A percentile compares a stretch with the other conserved stretches of the same genome.
Evolutionary conservation across 2,888 invertebrate species (phyloP).

Genomic region (Volucella inflata): DNA sequence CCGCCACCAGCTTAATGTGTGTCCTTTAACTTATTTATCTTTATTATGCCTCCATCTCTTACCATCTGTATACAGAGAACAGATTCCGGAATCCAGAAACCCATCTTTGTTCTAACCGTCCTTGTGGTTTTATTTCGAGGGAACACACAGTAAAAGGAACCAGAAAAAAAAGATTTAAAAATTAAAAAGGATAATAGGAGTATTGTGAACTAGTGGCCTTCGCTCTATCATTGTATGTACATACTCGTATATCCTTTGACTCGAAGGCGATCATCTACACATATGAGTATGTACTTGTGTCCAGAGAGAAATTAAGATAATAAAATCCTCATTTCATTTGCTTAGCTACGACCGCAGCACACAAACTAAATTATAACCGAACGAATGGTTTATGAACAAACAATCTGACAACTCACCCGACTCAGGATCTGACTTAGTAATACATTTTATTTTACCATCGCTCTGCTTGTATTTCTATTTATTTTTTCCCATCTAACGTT

Average conservation of each 20-base stretch:
- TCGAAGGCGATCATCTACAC: no score
- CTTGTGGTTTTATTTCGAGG: slow-evolving; percentile 45
- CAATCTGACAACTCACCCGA: slow-evolving; percentile 38
- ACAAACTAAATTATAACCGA: slow-evolving; percentile 70
- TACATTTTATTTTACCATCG: slow-evolving; percentile 4
- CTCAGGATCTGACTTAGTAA: not conserved
- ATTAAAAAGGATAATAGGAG: slow-evolving; percentile 56
- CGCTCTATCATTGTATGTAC: not conserved
- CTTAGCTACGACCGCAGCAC: slow-evolving; percentile 59
- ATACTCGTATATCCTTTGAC: slow-evolving; percentile 53
- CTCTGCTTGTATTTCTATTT: not conserved
- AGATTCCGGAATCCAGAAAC: not conserved
- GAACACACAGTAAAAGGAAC: slow-evolving; percentile 2
- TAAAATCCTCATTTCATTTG: slow-evolving; percentile 74
- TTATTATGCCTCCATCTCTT: slow-evolving; percentile 58
- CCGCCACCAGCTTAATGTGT: slow-evolving; percentile 66
- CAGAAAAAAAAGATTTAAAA: slow-evolving; percentile 34
- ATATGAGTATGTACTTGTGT: slow-evolving; percentile 63
- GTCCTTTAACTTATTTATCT: slow-evolving; percentile 74
- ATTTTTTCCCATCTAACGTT: slow-evolving; percentile 5
- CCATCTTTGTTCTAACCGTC: slow-evolving; percentile 10
- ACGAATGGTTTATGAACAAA: slow-evolving; percentile 65
- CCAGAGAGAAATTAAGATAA: slow-evolving; percentile 73
- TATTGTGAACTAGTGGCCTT: slow-evolving; percentile 13
- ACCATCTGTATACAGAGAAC: slow-evolving; percentile 26